Evolutionary conservation across 2,113 vertebrate genomes (phyloP), one percentile per base, ranked within the genome.

Genomic region (Puma concolor): DNA sequence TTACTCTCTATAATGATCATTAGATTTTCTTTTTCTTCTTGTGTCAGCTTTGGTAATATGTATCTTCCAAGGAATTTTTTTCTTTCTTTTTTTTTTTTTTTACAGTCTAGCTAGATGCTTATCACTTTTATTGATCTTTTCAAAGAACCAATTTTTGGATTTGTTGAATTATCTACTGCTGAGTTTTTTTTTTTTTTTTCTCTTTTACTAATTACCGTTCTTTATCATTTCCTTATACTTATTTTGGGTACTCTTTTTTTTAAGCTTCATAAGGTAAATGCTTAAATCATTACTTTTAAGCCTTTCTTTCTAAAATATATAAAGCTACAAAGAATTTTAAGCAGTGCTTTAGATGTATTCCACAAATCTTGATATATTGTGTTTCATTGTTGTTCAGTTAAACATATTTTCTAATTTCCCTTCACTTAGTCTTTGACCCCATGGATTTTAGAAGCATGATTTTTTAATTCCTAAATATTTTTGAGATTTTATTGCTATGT

Each of bases 11-110:
- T 31, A 52, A 41, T 90, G 57, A 41, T 96, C 36, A 88, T 64
- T 79, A 91, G 74, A 71, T 81, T 87, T 79, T 83, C 41, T 67
- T 81, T 86, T 79, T 69, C 52, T 67, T 91, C 69, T 93, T 89
- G 2, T 67, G 21, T 93, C 81, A 87, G 23, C 60, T 69, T 90
- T 93, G 38, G 16, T 86, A 74, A 90, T 77, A 48, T 71, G 48
- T 79, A 36, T 76, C 52, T 86, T 95, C 54, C n/a, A 90, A 54
- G 23, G 38, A 93, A 38, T 83, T 74, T 79, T 31, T 74, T 64
- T 67, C 10, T 79, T 79, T 25, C 2, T 29, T 23, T 21, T 85
- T 77, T 17, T 17, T 17, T n/a, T 71, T 48, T 6, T 63, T 63
- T 21, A 57, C 27, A 84, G 4, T 50, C 12, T 67, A n/a, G 14